Evolutionary conservation across 2,888 invertebrate species (phyloP), one percentile per base, ranked within the genome.

Genomic region (Pterobdella sp.): DNA sequence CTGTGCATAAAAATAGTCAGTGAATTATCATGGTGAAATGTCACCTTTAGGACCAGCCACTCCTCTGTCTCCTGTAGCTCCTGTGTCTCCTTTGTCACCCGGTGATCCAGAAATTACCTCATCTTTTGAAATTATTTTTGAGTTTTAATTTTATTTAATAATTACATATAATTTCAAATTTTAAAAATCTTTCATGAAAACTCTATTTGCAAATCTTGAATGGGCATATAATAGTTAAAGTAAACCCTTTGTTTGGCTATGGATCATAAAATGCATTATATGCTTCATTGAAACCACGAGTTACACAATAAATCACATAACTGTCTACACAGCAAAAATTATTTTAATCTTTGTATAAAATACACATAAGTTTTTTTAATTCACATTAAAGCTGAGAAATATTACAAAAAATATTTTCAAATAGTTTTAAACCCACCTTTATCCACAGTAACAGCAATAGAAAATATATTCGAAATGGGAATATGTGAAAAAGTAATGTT

Each of bases 371-470:
- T 42, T 42, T 42, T 22, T 42, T 14, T 42, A 42, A 42, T 42
- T 42, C 49, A 42, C 10, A 42, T 42, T 42, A 42, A n/a, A n/a
- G n/a, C n/a, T n/a, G n/a, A n/a, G n/a, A n/a, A n/a, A n/a, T n/a
- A n/a, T n/a, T n/a, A n/a, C n/a, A n/a, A n/a, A n/a, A n/a, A n/a
- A n/a, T n/a, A n/a, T n/a, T n/a, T n/a, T n/a, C n/a, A n/a, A n/a
- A n/a, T n/a, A n/a, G n/a, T n/a, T n/a, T n/a, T n/a, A n/a, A n/a
- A 69, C 68, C 68, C 29, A 73, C 74, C 37, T 36, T 42, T 31
- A n/a, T 72, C 69, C n/a, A 76, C 34, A 1, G 37, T 64, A 14
- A 73, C 75, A 31, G 73, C 76, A 22, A 76, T 37, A n/a, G 76
- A 76, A 52, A 76, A 76, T 3, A 69, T 34, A 42, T 73, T 75